Conservation (phyloP, 2,888 invertebrate species). For the Mamestra brassicae region DNA sequence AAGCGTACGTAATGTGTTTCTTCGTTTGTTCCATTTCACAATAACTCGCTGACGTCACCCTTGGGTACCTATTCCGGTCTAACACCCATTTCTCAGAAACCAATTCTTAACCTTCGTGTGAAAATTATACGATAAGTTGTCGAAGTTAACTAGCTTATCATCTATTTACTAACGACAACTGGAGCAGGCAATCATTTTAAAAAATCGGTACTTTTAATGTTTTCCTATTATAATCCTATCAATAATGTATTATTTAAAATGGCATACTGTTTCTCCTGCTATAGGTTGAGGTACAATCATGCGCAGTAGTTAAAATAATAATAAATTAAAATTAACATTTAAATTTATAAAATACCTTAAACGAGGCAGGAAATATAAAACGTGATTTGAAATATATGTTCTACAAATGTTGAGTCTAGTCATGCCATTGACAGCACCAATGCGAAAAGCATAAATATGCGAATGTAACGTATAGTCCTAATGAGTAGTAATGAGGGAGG, state of each 20-base stretch:
- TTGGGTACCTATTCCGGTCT: background rate
- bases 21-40: conserved; percentile 7
- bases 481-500: too few relatives aligned
- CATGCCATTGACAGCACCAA: too few relatives aligned
- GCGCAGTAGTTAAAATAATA: background rate
- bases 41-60: conserved; percentile 19
- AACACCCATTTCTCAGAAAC: conserved; percentile 29
- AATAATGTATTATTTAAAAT: background rate
- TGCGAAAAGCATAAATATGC: too few relatives aligned
- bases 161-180: background rate
- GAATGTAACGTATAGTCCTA: too few relatives aligned
- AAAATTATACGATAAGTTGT: conserved; percentile 16
- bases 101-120: conserved; percentile 25
- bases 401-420: too few relatives aligned
- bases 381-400: background rate
- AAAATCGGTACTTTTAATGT: background rate
- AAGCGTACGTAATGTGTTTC: background rate
- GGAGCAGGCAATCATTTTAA: too few relatives aligned
- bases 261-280: background rate
- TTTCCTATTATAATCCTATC: background rate
- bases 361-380: background rate
- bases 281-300: background rate
- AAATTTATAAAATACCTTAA: background rate
- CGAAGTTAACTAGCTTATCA: background rate
- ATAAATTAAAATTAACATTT: conserved; percentile 6